Conservation (phyloP, 2,113 vertebrate genomes). For the Corapipo altera region DNA sequence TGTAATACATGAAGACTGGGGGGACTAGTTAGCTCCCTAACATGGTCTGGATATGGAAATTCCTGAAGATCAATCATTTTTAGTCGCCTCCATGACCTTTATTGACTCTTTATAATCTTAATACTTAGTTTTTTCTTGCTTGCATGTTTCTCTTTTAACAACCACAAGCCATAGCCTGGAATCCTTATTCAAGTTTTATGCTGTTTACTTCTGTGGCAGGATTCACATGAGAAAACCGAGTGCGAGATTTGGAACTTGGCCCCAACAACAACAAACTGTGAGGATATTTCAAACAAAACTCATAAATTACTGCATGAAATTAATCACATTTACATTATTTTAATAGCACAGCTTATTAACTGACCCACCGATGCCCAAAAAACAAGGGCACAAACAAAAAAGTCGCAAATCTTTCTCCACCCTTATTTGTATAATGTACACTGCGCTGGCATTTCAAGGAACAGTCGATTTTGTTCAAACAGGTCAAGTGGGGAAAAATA, state of each 20-base stretch:
- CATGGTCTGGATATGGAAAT: background rate
- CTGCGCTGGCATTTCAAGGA: background rate
- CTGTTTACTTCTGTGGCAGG: background rate
- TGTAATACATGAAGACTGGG: background rate
- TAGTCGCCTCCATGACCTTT: background rate
- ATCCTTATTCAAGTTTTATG: background rate
- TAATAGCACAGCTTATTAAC: background rate
- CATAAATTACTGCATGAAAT: background rate
- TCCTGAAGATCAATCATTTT: background rate
- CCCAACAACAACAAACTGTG: background rate
- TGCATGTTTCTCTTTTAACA: background rate
- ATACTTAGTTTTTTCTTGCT: background rate
- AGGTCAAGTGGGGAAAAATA: background rate
- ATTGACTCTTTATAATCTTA: background rate
- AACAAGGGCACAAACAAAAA: background rate
- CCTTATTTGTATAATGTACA: background rate
- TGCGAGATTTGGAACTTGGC: background rate
- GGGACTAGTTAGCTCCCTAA: background rate
- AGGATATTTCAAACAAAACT: background rate
- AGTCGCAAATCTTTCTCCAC: background rate
- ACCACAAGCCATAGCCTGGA: background rate
- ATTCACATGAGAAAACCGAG: background rate
- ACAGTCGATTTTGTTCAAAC: background rate
- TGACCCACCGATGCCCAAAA: background rate
- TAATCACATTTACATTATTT: background rate